Evolutionary conservation across 2,113 vertebrate species (phyloP).

Genomic region (Ceyx cyanopectus): DNA sequence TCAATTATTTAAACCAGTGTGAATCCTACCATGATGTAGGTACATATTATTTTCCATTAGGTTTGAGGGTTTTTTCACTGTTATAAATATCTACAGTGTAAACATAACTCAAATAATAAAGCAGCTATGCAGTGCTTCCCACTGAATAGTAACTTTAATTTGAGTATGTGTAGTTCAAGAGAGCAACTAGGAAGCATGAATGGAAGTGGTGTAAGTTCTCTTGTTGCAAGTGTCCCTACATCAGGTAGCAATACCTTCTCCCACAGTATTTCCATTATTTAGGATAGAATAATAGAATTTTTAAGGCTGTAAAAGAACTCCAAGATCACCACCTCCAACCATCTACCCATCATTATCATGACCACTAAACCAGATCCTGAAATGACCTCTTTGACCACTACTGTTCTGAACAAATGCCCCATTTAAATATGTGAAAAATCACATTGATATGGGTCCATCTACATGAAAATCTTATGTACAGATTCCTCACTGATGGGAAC

Average conservation of each 20-base stretch:
- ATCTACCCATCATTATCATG: too few species aligned
- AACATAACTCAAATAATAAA: background rate
- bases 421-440: background rate
- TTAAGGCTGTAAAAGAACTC: too few species aligned
- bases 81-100: background rate
- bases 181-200: background rate
- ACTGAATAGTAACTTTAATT: background rate
- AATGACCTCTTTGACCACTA: background rate
- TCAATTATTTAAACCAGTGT: constrained; percentile 20
- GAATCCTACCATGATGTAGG: background rate
- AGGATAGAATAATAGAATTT: too few species aligned
- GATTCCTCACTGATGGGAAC: background rate
- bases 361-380: too few species aligned
- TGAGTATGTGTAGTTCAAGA: background rate
- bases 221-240: background rate
- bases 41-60: background rate
- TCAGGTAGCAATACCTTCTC: background rate
- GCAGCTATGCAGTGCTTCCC: background rate
- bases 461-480: background rate
- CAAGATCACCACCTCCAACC: too few species aligned
- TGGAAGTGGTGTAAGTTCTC: background rate
- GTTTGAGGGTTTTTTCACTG: rapidly evolving
- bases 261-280: background rate
- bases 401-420: background rate
- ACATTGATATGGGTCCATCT: background rate